These are phyloP conservation scores for Temnothorax unifasciatus DNA, from an alignment of 2,888 invertebrate species.

Conservation along the genomic window DNA sequence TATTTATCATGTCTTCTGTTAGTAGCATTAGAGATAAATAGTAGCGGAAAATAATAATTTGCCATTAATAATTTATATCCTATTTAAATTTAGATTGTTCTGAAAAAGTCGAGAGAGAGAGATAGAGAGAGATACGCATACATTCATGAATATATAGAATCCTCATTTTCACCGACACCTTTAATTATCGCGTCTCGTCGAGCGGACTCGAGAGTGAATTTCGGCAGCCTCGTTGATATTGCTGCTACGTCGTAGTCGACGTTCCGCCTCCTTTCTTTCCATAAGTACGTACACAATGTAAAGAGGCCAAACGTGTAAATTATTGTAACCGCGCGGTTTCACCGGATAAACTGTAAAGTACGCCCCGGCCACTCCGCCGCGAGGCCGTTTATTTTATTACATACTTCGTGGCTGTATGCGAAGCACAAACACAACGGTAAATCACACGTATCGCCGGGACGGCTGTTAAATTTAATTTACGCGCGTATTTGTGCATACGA, in stretches of 20 bases:
- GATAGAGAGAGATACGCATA: no score
- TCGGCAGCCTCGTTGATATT: slow-evolving; percentile 15
- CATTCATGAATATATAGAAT: not conserved
- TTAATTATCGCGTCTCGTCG: slow-evolving; percentile 45
- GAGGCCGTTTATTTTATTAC: slow-evolving; percentile 79
- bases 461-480: slow-evolving; percentile 83
- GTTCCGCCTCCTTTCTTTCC: slow-evolving; percentile 17
- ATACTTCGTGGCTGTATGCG: slow-evolving; percentile 77
- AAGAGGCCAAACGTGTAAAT: slow-evolving; percentile 72
- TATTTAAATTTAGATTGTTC: not conserved
- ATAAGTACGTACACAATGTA: slow-evolving; percentile 50
- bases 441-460: slow-evolving; percentile 80
- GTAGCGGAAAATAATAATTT: not conserved
- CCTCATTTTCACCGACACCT: not conserved
- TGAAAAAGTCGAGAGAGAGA: not conserved
- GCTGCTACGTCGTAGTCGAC: not conserved
- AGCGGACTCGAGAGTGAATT: slow-evolving; percentile 25
- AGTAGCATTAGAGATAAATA: not conserved
- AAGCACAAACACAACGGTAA: slow-evolving; percentile 82
- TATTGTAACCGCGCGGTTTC: slow-evolving; percentile 66
- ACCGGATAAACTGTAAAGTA: slow-evolving; percentile 53
- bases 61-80: not conserved
- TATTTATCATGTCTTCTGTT: slow-evolving; percentile 3
- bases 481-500: slow-evolving; percentile 80
- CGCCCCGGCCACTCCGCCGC: slow-evolving; percentile 50